These are phyloP conservation scores for Argyrosomus japonicus DNA, from an alignment of 2,113 vertebrate species.

Conservation along the genomic window DNA sequence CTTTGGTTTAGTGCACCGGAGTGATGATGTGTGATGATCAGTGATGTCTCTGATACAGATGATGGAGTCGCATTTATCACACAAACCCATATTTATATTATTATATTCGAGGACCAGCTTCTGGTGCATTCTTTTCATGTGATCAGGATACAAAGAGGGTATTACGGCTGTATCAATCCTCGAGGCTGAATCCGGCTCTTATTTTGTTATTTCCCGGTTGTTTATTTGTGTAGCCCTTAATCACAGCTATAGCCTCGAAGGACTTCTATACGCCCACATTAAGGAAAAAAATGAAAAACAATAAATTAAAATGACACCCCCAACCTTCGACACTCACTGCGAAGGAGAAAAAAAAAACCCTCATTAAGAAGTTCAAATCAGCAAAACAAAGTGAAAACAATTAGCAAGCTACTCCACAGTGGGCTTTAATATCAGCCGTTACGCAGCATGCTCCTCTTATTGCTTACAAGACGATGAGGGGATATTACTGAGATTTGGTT, in stretches of 20 bases:
- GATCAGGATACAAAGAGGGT: constrained; percentile 23
- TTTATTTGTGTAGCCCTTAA: constrained; percentile 42
- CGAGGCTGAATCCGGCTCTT: background rate
- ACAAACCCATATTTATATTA: background rate
- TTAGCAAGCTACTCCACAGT: constrained; percentile 38
- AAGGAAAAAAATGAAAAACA: constrained; percentile 4
- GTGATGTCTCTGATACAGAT: constrained; percentile 31
- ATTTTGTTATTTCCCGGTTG: constrained; percentile 26
- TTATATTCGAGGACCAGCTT: background rate
- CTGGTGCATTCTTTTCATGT: constrained; percentile 19
- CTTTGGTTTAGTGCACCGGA: background rate
- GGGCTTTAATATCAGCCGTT: constrained; percentile 56
- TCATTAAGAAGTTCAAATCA: constrained; percentile 53
- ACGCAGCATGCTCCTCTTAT: constrained; percentile 52
- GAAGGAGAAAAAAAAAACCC: constrained; percentile 5
- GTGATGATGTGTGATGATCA: constrained; percentile 37
- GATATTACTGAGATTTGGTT: constrained; percentile 51
- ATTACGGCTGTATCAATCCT: constrained; percentile 7
- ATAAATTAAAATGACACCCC: constrained; percentile 39
- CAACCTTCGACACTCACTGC: constrained; percentile 24
- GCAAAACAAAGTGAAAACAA: constrained; percentile 61
- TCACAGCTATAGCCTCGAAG: constrained; percentile 32
- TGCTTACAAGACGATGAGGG: constrained; percentile 47
- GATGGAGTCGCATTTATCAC: constrained; percentile 36
- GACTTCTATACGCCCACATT: background rate